Conservation (phyloP, 2,888 invertebrate species). For the Monochamus alternatus region DNA sequence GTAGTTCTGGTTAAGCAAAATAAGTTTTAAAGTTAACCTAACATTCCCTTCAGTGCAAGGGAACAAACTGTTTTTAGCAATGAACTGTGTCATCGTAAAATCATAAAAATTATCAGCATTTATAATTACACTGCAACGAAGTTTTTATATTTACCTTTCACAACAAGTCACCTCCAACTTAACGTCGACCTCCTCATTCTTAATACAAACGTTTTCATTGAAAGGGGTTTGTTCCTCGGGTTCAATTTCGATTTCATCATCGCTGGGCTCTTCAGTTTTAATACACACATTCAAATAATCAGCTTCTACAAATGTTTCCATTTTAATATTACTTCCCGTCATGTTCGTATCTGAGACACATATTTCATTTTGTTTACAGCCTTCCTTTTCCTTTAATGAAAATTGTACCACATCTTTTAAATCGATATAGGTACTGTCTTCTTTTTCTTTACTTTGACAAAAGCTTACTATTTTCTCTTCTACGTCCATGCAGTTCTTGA, state of each 20-base stretch:
- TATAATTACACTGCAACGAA: no score
- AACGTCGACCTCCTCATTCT: background rate
- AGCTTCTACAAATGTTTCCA: background rate
- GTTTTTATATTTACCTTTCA: background rate
- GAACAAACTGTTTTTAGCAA: no score
- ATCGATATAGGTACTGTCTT: background rate
- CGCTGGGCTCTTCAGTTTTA: conserved; percentile 1
- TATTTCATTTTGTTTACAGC: background rate
- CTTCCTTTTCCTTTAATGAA: background rate
- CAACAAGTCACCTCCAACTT: background rate
- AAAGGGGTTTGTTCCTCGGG: background rate
- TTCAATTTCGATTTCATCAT: background rate
- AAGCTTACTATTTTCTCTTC: background rate
- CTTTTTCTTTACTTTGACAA: background rate
- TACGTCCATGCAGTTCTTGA: background rate
- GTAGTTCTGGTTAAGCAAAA: no score
- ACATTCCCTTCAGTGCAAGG: no score
- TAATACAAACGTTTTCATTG: background rate
- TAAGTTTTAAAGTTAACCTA: no score
- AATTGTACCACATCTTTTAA: background rate
- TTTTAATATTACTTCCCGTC: background rate
- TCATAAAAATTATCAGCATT: no score
- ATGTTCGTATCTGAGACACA: background rate
- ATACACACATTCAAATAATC: background rate
- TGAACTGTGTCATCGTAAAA: no score